phyloP scores from a whole-genome alignment of 2,797 vertebrate genomes.

The Sebastes diploproa region DNA sequence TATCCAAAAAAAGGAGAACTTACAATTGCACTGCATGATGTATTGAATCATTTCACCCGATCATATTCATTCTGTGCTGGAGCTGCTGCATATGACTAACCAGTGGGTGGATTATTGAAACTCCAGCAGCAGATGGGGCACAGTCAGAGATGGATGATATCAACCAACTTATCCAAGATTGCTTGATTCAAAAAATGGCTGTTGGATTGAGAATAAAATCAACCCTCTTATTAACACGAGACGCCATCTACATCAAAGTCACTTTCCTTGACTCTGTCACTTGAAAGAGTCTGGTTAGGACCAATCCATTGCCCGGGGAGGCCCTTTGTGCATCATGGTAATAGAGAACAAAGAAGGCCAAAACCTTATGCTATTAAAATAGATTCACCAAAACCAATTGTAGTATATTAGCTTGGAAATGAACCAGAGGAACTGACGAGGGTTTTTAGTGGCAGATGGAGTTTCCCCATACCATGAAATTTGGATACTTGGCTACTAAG shows the following conservation, averaged over 20 bases:
- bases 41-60: neutral
- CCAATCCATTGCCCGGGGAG: conserved; percentile 48
- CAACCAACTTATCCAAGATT: conserved; percentile 50
- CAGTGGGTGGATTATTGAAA: neutral
- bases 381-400: conserved; percentile 86
- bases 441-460: conserved; percentile 75
- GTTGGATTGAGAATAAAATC: conserved; percentile 33
- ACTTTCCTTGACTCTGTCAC: conserved; percentile 21
- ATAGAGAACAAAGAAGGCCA: conserved; percentile 75
- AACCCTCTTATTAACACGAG: conserved; percentile 35
- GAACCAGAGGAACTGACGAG: conserved; percentile 76
- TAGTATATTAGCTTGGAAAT: conserved; percentile 81
- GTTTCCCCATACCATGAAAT: conserved; percentile 84
- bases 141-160: conserved; percentile 27
- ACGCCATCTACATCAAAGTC: conserved; percentile 55
- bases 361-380: conserved; percentile 76
- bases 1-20: neutral
- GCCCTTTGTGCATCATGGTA: conserved; percentile 70
- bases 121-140: neutral
- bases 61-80: neutral
- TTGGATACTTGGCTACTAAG: conserved; percentile 81
- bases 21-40: neutral
- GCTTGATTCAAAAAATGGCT: conserved; percentile 30
- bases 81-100: neutral
- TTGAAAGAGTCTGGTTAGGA: conserved; percentile 53